Conservation (phyloP, 2,888 invertebrate species). For the Drosophila meridiana region DNA sequence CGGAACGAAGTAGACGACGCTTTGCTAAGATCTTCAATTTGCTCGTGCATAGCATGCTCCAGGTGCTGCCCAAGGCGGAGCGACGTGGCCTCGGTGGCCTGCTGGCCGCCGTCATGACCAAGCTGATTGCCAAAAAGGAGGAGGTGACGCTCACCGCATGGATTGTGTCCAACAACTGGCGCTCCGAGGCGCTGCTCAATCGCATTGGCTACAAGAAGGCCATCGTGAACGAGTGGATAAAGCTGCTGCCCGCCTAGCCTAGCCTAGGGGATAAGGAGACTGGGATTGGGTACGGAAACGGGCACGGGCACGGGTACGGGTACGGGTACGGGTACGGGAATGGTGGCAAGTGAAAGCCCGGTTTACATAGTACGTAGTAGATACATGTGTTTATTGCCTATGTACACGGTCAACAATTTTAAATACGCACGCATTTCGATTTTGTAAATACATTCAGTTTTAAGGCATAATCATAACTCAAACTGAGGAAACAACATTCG, state of each 20-base stretch:
- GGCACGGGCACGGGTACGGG: too few relatives aligned
- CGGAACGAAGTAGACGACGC: fast-evolving
- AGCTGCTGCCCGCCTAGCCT: slow-evolving; percentile 51
- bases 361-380: slow-evolving; percentile 20
- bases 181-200: slow-evolving; percentile 71
- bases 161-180: slow-evolving; percentile 71
- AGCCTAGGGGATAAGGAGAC: too few relatives aligned
- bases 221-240: slow-evolving; percentile 79
- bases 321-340: too few relatives aligned
- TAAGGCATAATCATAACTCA: slow-evolving; percentile 52
- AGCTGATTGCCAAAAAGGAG: slow-evolving; percentile 64
- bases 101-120: slow-evolving; percentile 69
- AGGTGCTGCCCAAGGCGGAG: slow-evolving; percentile 74
- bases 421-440: slow-evolving; percentile 42
- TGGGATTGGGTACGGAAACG: too few relatives aligned
- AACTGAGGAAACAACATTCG: slow-evolving; percentile 47
- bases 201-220: slow-evolving; percentile 71
- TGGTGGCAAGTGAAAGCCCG: slow-evolving; percentile 1
- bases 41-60: slow-evolving; percentile 64
- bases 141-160: slow-evolving; percentile 72
- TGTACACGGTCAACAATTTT: slow-evolving; percentile 69
- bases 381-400: slow-evolving; percentile 53
- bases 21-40: background rate
- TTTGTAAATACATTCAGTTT: slow-evolving; percentile 52
- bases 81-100: slow-evolving; percentile 77